phyloP scores from a whole-genome alignment of 2,888 invertebrate species.

The Lomographa bimaculata region DNA sequence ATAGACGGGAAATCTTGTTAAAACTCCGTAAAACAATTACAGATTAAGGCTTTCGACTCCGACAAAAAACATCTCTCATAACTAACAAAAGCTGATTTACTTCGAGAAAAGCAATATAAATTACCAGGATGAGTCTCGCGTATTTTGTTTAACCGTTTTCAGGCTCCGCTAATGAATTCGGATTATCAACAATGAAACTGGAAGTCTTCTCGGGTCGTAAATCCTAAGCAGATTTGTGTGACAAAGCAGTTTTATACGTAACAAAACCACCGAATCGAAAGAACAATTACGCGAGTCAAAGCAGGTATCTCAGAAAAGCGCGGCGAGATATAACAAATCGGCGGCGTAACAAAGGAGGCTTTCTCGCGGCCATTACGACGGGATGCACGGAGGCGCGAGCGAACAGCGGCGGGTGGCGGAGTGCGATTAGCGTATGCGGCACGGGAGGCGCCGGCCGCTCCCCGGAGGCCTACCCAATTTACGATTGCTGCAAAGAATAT shows the following conservation, averaged over 20 bases:
- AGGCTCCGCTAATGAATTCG: conserved; percentile 56
- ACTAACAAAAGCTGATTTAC: conserved; percentile 26
- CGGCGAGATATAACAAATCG: conserved; percentile 79
- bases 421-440: conserved; percentile 72
- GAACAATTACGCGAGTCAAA: conserved; percentile 81
- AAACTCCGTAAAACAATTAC: conserved; percentile 17
- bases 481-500: conserved; percentile 79
- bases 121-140: conserved; percentile 25
- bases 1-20: conserved; percentile 18
- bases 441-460: conserved; percentile 51
- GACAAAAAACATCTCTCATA: conserved; percentile 23
- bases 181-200: conserved; percentile 66
- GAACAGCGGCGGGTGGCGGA: conserved; percentile 37
- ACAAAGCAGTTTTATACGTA: conserved; percentile 78
- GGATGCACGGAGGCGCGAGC: conserved; percentile 61
- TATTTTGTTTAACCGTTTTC: conserved; percentile 25
- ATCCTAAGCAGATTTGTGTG: conserved; percentile 74
- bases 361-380: conserved; percentile 79
- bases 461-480: conserved; percentile 65
- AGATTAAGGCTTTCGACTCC: conserved; percentile 11
- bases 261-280: conserved; percentile 77
- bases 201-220: conserved; percentile 53
- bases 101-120: conserved; percentile 27
- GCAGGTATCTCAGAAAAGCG: conserved; percentile 75
- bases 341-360: conserved; percentile 79